phyloP scores from a whole-genome alignment of 2,797 vertebrate species.

The Setipinna tenuifilis region DNA sequence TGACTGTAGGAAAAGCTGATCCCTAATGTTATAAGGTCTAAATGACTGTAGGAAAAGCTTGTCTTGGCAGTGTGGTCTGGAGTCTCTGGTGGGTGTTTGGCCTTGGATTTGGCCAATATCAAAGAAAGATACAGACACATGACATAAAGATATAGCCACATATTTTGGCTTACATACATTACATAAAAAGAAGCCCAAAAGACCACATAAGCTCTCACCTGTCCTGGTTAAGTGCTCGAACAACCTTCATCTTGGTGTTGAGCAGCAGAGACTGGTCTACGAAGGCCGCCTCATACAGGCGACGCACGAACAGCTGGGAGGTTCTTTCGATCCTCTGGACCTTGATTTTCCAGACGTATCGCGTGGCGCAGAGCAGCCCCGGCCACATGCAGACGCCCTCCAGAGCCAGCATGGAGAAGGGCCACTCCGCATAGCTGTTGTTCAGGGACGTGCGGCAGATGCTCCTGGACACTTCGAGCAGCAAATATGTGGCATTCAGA shows the following conservation, averaged over 20 bases:
- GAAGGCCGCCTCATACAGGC: conserved; percentile 81
- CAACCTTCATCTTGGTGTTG: conserved; percentile 79
- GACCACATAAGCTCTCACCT: conserved; percentile 59
- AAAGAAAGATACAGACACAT: neutral
- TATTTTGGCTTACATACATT: conserved; percentile 57
- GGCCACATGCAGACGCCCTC: conserved; percentile 80
- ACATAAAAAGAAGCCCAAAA: neutral
- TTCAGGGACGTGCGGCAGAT: conserved; percentile 77
- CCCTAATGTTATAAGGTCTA: too few relatives aligned
- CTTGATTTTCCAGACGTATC: conserved; percentile 79
- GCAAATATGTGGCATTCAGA: conserved; percentile 20
- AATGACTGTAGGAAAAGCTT: neutral
- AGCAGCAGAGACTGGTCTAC: conserved; percentile 81
- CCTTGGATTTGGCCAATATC: neutral
- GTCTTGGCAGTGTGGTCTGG: neutral
- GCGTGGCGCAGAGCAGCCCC: conserved; percentile 73
- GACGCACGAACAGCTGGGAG: conserved; percentile 79
- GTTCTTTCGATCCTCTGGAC: conserved; percentile 80
- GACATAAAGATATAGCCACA: neutral
- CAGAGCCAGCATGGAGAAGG: conserved; percentile 71
- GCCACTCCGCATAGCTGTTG: conserved; percentile 70
- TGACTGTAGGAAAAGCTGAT: too few relatives aligned
- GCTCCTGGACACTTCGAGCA: conserved; percentile 74
- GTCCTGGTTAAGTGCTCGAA: conserved; percentile 66
- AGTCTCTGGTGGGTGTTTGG: neutral